phyloP scores from a whole-genome alignment of 2,888 invertebrate genomes.

The Oeneis ivallda region DNA sequence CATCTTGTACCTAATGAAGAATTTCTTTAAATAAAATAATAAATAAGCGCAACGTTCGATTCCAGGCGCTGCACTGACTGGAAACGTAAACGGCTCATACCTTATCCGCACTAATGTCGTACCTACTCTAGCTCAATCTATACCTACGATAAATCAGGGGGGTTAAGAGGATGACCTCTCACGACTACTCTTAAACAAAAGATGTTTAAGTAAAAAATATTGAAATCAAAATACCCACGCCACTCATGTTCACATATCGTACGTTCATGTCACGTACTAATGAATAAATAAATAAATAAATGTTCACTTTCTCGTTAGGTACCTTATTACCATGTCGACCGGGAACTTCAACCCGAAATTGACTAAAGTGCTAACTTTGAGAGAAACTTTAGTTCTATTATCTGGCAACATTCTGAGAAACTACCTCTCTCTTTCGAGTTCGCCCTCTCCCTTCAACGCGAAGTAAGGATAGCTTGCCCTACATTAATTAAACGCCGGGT shows the following conservation, averaged over 20 bases:
- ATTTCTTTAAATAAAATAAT: no score
- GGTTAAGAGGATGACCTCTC: no score
- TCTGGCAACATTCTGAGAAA: constrained; percentile 69
- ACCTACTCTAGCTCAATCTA: no score
- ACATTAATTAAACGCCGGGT: constrained; percentile 78
- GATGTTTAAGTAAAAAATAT: constrained; percentile 43
- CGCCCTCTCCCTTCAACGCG: constrained; percentile 56
- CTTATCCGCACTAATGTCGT: no score
- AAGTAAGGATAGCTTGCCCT: constrained; percentile 63
- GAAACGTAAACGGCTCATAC: no score
- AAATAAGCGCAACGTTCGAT: no score
- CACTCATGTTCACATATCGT: constrained; percentile 17
- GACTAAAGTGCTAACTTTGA: constrained; percentile 51
- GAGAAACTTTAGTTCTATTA: constrained; percentile 66
- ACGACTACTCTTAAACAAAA: no score
- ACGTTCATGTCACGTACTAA: no score
- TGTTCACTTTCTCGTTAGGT: constrained; percentile 34
- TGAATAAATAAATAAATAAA: no score
- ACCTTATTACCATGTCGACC: constrained; percentile 33
- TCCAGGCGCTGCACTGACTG: no score
- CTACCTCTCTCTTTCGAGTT: constrained; percentile 53
- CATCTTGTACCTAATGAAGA: no score
- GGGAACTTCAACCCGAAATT: constrained; percentile 38
- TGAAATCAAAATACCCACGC: constrained; percentile 32
- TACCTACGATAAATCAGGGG: no score